Evolutionary conservation across 2,888 invertebrate genomes (phyloP), one percentile per base, ranked within the genome.

Genomic region (Halictus quadricinctus): DNA sequence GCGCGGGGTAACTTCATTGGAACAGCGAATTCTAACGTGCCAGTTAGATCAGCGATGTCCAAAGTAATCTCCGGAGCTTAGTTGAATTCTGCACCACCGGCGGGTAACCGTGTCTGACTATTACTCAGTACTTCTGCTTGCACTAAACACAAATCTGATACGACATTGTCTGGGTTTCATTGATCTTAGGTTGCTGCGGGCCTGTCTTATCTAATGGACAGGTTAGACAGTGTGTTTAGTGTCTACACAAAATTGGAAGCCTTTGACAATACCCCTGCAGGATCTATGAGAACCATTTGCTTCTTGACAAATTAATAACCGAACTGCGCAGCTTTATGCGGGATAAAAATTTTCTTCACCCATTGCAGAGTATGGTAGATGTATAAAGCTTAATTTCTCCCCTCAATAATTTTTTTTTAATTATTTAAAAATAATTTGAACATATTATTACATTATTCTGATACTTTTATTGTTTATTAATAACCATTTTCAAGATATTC

Each of bases 61-160:
- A 66, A 66, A 36, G 8, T 66, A 66, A 66, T 66, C 66, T 66
- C 66, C 8, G 66, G 36, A 66, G 66, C 66, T 66, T 66, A 66
- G 66, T 36, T 36, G 43, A 66, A 66, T 66, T 66, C 66, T 66
- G 66, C 66, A 36, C 3, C 66, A 66, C 3, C 18, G 66, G 36
- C 66, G 36, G 18, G 21, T 66, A 66, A 66, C 7, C 4, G 36
- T 66, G 29, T 36, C 66, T 36, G 18, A 18, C 66, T 66, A 66
- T 66, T 66, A 18, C 36, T 36, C 36, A 4, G 36, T 36, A 36
- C 66, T 21, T 36, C 66, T 64, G 36, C 66, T 66, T 66, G 36
- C 8, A 1, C 36, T 36, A 18, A 36, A 66, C 66, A 18, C 36
- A 36, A 18, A 21, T 36, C 25, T 18, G 64, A 15, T 64, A 15